A percentile compares a stretch with the other conserved stretches of the same genome.
Evolutionary conservation across 2,888 invertebrate species (phyloP).

Genomic region (Artemia sp.): DNA sequence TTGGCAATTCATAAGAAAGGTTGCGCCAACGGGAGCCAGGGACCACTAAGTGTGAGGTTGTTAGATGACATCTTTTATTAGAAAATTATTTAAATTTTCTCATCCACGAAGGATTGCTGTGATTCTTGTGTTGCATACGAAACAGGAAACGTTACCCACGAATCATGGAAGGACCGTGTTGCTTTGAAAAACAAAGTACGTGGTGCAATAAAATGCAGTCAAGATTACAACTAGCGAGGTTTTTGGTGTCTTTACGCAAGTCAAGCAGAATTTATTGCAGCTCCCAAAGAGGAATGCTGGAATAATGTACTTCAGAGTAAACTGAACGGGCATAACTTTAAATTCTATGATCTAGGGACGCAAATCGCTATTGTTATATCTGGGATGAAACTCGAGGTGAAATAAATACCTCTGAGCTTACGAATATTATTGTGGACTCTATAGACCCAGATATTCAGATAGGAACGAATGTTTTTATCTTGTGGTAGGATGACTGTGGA

Average conservation of each 20-base stretch:
- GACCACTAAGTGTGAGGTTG: neutral
- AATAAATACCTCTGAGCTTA: neutral
- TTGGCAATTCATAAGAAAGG: neutral
- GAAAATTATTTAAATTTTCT: slow-evolving; percentile 17
- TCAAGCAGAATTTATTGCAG: neutral
- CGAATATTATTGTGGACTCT: neutral
- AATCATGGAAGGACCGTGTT: neutral
- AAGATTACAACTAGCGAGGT: neutral
- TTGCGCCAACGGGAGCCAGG: neutral
- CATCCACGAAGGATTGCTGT: neutral
- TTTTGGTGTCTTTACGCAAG: neutral
- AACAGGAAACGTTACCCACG: neutral
- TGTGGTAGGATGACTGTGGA: too few relatives aligned
- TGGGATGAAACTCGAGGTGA: neutral
- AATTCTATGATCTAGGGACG: neutral
- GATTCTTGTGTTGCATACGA: neutral
- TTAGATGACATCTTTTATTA: neutral
- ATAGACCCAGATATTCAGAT: too few relatives aligned
- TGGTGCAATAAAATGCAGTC: neutral
- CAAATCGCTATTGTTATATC: neutral
- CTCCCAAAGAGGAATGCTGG: neutral
- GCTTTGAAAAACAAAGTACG: neutral
- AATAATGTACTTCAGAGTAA: neutral
- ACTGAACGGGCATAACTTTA: neutral
- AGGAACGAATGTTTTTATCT: too few relatives aligned